phyloP scores from a whole-genome alignment of 2,888 invertebrate genomes.

The Cordilura impudica region DNA sequence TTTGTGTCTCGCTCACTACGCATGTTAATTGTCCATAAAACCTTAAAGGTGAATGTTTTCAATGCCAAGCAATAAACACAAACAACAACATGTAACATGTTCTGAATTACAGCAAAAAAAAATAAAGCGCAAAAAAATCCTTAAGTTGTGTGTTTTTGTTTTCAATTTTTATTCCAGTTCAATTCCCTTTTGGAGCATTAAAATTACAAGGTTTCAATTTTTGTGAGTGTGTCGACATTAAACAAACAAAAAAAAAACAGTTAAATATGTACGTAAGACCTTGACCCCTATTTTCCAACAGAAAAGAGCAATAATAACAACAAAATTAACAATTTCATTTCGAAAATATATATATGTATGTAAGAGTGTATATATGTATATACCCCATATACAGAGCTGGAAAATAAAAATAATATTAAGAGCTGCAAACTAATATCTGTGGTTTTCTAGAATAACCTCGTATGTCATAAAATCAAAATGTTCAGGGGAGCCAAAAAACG shows the following conservation, averaged over 20 bases:
- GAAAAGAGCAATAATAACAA: background rate
- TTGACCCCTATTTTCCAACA: background rate
- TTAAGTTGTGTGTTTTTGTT: background rate
- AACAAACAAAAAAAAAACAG: background rate
- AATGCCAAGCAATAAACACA: too few species aligned
- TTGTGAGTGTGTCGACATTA: background rate
- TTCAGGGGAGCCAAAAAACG: too few species aligned
- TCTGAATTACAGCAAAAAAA: too few species aligned
- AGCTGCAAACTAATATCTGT: too few species aligned
- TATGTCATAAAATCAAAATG: too few species aligned
- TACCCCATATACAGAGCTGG: too few species aligned
- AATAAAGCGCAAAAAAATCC: background rate
- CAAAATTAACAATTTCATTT: background rate
- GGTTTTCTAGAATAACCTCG: too few species aligned
- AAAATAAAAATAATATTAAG: too few species aligned
- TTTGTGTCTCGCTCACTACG: background rate
- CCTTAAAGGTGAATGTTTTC: too few species aligned
- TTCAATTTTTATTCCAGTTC: background rate
- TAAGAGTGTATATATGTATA: too few species aligned
- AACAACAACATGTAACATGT: too few species aligned
- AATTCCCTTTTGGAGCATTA: background rate
- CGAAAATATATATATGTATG: too few species aligned
- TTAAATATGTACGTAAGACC: background rate
- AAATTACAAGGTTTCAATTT: background rate
- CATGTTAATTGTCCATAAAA: background rate